Conservation (phyloP, 2,888 invertebrate genomes). For the Stomorhina lunata region DNA sequence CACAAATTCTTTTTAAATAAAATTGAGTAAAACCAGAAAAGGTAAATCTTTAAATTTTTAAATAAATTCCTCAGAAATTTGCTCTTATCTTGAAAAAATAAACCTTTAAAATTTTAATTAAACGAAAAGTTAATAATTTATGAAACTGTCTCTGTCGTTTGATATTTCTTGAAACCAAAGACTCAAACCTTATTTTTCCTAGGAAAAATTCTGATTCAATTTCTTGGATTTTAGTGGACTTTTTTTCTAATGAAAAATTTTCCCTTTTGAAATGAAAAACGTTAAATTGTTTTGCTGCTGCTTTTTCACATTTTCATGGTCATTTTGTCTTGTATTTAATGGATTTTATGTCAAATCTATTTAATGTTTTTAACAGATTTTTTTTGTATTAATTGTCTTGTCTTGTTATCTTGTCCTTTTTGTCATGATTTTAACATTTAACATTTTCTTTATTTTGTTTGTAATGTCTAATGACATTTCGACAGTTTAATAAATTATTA, state of each 20-base stretch:
- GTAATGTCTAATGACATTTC: slow-evolving; percentile 67
- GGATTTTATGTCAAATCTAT: not conserved
- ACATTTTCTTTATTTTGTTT: no score
- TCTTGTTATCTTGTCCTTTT: slow-evolving; percentile 51
- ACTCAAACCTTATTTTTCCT: not conserved
- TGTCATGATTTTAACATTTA: slow-evolving; percentile 68
- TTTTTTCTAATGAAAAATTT: no score
- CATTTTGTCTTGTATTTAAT: slow-evolving; percentile 24
- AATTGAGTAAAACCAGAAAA: slow-evolving; percentile 41
- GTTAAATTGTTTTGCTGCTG: not conserved
- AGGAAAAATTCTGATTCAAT: slow-evolving; percentile 42
- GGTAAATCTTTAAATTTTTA: slow-evolving; percentile 54
- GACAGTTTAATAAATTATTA: slow-evolving; percentile 76
- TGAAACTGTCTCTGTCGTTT: slow-evolving; percentile 64
- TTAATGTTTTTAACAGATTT: slow-evolving; percentile 3
- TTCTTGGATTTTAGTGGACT: slow-evolving; percentile 13
- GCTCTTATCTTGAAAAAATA: no score
- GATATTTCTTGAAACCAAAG: no score
- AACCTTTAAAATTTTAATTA: not conserved
- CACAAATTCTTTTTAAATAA: slow-evolving; percentile 51
- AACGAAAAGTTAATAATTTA: slow-evolving; percentile 60
- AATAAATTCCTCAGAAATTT: not conserved
- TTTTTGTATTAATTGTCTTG: slow-evolving; percentile 35
- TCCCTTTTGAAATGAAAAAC: not conserved
- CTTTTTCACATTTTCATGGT: slow-evolving; percentile 32